Conservation (phyloP, 2,888 invertebrate genomes). For the Athetis lepigone region DNA sequence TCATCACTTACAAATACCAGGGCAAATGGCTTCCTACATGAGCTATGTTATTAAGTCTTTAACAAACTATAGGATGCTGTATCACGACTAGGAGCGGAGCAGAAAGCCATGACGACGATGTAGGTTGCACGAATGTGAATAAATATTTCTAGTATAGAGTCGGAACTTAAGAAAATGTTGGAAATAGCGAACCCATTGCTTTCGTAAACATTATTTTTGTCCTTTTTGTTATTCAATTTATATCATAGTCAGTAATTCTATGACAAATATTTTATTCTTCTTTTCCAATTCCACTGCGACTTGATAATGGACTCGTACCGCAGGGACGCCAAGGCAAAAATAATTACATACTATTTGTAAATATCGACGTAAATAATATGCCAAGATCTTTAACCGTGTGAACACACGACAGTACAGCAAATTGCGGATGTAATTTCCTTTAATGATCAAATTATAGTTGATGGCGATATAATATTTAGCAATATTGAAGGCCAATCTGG, state of each 20-base stretch:
- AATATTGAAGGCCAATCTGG: conserved; percentile 60
- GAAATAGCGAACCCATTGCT: conserved; percentile 27
- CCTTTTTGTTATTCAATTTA: no score
- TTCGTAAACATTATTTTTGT: conserved; percentile 12
- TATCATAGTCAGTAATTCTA: no score
- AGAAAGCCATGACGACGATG: not conserved
- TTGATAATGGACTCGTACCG: conserved; percentile 17
- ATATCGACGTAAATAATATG: conserved; percentile 45
- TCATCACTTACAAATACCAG: conserved; percentile 19
- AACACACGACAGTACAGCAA: conserved; percentile 31
- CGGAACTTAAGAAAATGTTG: not conserved
- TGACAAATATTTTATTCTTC: conserved; percentile 9
- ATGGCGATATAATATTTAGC: conserved; percentile 60
- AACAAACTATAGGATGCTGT: conserved; percentile 16
- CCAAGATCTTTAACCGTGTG: conserved; percentile 37
- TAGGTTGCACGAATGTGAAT: not conserved
- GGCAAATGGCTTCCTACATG: conserved; percentile 17
- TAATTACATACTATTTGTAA: conserved; percentile 19
- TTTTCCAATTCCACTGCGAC: not conserved
- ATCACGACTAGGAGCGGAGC: not conserved
- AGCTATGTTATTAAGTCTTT: conserved; percentile 31
- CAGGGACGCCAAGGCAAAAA: conserved; percentile 27
- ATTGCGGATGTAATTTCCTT: conserved; percentile 61
- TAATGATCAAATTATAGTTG: conserved; percentile 53
- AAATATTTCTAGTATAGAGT: not conserved